Conservation (phyloP, 2,113 vertebrate genomes). For the Dendrocopos noguchii region DNA sequence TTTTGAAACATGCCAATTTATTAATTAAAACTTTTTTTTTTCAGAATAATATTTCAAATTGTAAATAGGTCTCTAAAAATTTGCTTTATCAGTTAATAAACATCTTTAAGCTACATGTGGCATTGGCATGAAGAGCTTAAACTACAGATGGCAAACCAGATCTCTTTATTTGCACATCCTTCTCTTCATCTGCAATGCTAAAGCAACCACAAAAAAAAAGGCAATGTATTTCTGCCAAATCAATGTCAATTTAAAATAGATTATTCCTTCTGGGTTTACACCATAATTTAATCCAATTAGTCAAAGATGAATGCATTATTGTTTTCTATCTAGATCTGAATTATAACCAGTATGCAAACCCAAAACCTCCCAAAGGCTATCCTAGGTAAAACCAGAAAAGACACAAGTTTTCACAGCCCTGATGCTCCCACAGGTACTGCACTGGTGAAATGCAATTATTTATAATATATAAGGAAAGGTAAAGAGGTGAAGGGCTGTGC, state of each 20-base stretch:
- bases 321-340: conserved; percentile 30
- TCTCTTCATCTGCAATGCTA: conserved; percentile 73
- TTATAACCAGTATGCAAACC: background rate
- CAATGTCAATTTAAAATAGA: conserved; percentile 56
- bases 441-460: background rate
- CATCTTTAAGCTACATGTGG: conserved; percentile 69
- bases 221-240: conserved; percentile 61
- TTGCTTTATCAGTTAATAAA: conserved; percentile 63
- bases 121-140: conserved; percentile 74
- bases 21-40: background rate
- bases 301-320: conserved; percentile 24
- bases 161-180: conserved; percentile 81
- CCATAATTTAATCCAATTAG: conserved; percentile 54
- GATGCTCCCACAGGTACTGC: background rate
- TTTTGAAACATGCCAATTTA: conserved; percentile 28
- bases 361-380: background rate
- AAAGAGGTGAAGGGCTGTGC: background rate
- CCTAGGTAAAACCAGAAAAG: background rate
- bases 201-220: conserved; percentile 59
- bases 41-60: conserved; percentile 2
- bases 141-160: conserved; percentile 81
- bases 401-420: background rate
- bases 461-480: background rate
- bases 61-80: conserved; percentile 37
- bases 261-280: conserved; percentile 58